Conservation (phyloP, 2,797 vertebrate species). For the Echeneis naucrates region DNA sequence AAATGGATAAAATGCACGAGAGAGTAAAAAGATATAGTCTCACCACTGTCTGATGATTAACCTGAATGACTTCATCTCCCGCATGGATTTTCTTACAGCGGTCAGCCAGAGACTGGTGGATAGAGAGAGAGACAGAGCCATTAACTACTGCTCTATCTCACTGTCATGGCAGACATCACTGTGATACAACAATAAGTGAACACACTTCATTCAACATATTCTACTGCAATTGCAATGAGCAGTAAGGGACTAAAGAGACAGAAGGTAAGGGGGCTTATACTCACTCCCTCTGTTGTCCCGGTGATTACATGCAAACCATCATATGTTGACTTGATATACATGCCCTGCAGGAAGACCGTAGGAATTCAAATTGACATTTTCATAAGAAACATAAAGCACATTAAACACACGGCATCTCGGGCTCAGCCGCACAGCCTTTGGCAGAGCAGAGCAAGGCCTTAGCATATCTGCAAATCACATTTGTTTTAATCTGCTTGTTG, state of each 20-base stretch:
- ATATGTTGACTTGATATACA: constrained; percentile 99
- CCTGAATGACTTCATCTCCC: constrained; percentile 99
- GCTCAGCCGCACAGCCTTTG: constrained; percentile 35
- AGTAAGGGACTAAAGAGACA: constrained; percentile 3
- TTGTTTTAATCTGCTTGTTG: constrained; percentile 54
- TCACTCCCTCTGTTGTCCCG: constrained; percentile 99
- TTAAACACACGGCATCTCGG: constrained; percentile 33
- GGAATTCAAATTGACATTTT: constrained; percentile 15
- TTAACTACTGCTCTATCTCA: constrained; percentile 27
- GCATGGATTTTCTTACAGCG: constrained; percentile 99
- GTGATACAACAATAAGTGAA: constrained; percentile 1
- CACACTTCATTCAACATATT: constrained; percentile 17
- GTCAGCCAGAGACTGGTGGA: constrained; percentile 94
- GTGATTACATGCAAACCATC: constrained; percentile 99
- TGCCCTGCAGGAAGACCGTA: constrained; percentile 87
- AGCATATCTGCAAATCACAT: constrained; percentile 29
- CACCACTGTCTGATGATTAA: constrained; percentile 99
- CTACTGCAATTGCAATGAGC: constrained; percentile 12
- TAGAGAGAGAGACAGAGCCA: constrained; percentile 38
- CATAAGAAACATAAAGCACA: constrained; percentile 28
- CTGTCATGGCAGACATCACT: constrained; percentile 13
- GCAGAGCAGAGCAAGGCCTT: constrained; percentile 22
- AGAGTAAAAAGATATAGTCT: constrained; percentile 59
- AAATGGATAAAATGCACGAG: constrained; percentile 10
- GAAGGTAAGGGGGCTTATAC: constrained; percentile 71